Base-by-base conservation (phyloP, 2,797 vertebrate genomes). In the Hippocampus kuda region DNA sequence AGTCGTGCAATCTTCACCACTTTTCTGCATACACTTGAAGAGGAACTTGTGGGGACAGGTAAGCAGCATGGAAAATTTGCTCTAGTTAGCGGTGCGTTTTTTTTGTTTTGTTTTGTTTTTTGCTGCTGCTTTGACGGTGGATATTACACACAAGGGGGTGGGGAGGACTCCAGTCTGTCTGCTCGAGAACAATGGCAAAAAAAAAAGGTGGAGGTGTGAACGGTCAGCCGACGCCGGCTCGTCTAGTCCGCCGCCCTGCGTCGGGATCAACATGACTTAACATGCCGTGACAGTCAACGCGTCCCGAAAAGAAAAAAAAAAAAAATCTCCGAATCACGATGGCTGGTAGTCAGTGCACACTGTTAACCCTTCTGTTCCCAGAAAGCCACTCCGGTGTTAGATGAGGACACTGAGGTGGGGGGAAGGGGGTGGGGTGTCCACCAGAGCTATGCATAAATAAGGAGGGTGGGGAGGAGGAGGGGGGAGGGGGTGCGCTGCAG, bases 341-440 rank as follows among this genome's bases (percentile, higher is more conserved):
- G 46, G 38, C 5, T 12, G 67, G 44, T 30, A 34, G 63, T 70
- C 64, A 66, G 26, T 70, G 71, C 60, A 68, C 67, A 73, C 34
- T 57, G 65, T 67, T 70, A 77, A 81, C 60, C 66, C 74, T 68
- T 74, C 71, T 68, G 69, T 75, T 81, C 76, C 73, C 75, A 81
- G 65, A 78, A 53, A 75, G 72, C 57, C 65, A 72, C 18, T 71
- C 70, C 64, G 73, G 59, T 20, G 6, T 51, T n/a, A 54, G 66
- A 48, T 1, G 34, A 70, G 20, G 65, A 54, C 3, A 10, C 6
- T 30, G 5, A 5, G 48, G 15, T 48, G 48, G 65, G 4, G 26
- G 57, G 49, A 4, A 57, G 63, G 46, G 34, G 8, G 51, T 51
- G 49, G 53, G 66, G 68, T n/a, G 24, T 57, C 24, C 16, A 73